A percentile compares a stretch with the other conserved stretches of the same genome.
phyloP scores from a whole-genome alignment of 2,797 vertebrate species.

The Hydrocynus forskahlii region DNA sequence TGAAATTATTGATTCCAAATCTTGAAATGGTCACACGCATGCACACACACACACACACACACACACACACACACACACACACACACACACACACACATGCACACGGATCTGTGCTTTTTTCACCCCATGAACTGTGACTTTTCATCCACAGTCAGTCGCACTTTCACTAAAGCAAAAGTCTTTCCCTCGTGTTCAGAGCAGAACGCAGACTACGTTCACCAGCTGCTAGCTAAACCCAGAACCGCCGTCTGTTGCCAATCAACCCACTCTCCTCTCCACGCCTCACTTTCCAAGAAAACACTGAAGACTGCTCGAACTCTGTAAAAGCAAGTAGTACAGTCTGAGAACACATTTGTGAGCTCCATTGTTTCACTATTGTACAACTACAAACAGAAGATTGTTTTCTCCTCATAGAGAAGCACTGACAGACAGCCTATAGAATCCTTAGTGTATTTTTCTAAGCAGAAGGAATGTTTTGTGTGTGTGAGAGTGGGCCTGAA shows the following conservation, averaged over 20 bases:
- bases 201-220: background rate
- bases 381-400: constrained; percentile 28
- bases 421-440: background rate
- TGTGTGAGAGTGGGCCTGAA: background rate
- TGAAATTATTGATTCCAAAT: too few relatives aligned
- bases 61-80: too few relatives aligned
- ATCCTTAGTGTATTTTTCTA: background rate
- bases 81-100: background rate
- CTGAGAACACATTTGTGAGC: constrained; percentile 29
- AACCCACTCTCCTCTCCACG: constrained; percentile 24
- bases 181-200: background rate
- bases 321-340: constrained; percentile 5
- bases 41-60: too few relatives aligned
- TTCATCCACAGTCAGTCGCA: background rate
- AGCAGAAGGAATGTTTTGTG: background rate
- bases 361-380: constrained; percentile 36
- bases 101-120: background rate
- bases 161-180: background rate
- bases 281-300: constrained; percentile 37
- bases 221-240: constrained; percentile 10
- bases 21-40: too few relatives aligned
- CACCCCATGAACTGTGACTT: background rate
- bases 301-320: constrained; percentile 24
- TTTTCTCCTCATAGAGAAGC: constrained; percentile 3
- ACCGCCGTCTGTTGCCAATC: constrained; percentile 12